Conservation (phyloP, 2,888 invertebrate genomes). For the Tenthredo notha region DNA sequence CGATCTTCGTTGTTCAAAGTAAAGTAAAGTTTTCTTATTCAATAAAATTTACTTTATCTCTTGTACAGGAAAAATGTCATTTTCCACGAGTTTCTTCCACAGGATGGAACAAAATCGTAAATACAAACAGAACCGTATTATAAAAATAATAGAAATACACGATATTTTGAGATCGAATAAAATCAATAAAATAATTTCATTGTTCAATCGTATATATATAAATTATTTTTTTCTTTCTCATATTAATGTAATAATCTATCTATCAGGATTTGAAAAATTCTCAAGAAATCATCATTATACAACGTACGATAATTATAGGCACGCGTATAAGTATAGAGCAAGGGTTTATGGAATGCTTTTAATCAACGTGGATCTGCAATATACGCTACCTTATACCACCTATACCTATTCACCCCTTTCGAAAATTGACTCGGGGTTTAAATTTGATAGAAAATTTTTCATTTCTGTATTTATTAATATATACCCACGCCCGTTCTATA, state of each 20-base stretch:
- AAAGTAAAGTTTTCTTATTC: background rate
- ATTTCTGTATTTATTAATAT: conserved; percentile 18
- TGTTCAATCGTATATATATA: too few relatives aligned
- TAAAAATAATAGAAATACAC: too few relatives aligned
- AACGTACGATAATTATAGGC: background rate
- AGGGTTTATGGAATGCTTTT: background rate
- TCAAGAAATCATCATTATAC: too few relatives aligned
- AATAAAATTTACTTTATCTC: background rate
- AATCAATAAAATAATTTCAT: too few relatives aligned
- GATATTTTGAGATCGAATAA: too few relatives aligned
- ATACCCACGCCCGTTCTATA: background rate
- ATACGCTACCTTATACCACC: background rate
- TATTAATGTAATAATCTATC: background rate
- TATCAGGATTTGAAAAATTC: background rate
- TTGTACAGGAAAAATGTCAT: background rate
- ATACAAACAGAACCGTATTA: too few relatives aligned
- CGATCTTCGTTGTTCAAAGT: background rate
- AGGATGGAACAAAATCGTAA: too few relatives aligned
- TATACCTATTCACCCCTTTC: background rate
- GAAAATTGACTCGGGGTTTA: background rate
- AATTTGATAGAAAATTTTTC: background rate
- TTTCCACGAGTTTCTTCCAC: background rate
- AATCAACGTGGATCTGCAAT: background rate
- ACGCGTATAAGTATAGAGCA: background rate
- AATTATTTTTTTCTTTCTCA: background rate